Percentiles rank a stretch among this genome's conserved stretches.
These are phyloP conservation scores for Pharmacophagus antenor DNA, from an alignment of 2,888 invertebrate genomes.

Conservation along the genomic window DNA sequence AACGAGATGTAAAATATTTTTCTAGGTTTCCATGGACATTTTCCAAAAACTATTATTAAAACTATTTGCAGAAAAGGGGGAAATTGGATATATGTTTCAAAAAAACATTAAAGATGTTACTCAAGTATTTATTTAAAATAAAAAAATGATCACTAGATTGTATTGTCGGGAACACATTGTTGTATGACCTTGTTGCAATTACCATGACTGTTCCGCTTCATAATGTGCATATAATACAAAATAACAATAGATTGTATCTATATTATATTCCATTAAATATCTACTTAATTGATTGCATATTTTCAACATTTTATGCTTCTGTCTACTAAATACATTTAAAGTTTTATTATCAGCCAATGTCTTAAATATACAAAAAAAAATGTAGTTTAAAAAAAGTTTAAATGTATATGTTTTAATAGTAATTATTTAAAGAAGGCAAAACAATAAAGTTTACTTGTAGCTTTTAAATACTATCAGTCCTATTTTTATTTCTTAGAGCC, in stretches of 20 bases:
- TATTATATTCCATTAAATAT: background rate
- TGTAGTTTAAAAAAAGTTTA: background rate
- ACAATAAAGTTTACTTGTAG: background rate
- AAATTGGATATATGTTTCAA: too few relatives aligned
- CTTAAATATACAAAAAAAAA: too few relatives aligned
- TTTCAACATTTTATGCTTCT: background rate
- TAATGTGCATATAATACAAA: slow-evolving; percentile 54
- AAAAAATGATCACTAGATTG: too few relatives aligned
- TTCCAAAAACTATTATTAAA: too few relatives aligned
- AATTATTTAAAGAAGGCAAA: background rate
- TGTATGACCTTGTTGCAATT: background rate
- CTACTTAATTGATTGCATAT: too few relatives aligned
- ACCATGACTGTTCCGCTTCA: slow-evolving; percentile 61
- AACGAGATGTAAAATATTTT: too few relatives aligned
- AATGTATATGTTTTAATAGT: background rate
- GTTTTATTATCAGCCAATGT: background rate
- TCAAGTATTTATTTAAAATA: too few relatives aligned
- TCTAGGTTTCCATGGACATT: too few relatives aligned
- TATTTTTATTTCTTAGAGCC: slow-evolving; percentile 86
- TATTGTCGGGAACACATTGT: background rate
- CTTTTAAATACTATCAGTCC: background rate
- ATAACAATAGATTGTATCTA: slow-evolving; percentile 38
- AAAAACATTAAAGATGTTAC: too few relatives aligned
- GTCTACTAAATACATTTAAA: background rate
- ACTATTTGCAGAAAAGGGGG: too few relatives aligned